Evolutionary conservation across 2,888 invertebrate species (phyloP).

Genomic region (Ceriagrion tenellum): DNA sequence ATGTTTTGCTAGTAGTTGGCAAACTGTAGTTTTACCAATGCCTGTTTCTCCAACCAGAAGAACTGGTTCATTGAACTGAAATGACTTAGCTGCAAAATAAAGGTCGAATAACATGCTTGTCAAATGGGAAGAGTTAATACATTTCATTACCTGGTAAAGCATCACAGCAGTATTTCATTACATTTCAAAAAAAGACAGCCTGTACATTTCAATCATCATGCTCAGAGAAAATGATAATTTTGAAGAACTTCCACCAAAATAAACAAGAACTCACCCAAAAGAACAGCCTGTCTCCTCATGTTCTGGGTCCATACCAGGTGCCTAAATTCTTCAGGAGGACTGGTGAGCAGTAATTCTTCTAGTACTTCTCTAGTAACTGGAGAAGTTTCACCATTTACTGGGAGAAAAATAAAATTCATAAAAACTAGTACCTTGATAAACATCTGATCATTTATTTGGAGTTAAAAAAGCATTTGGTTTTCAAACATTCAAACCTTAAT

Average conservation of each 20-base stretch:
- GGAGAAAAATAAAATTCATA: slow-evolving; percentile 68
- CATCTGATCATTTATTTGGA: neutral
- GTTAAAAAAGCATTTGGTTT: slow-evolving; percentile 24
- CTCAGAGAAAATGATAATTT: neutral
- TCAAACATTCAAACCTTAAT: neutral
- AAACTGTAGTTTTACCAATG: slow-evolving; percentile 98
- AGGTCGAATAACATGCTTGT: slow-evolving; percentile 19
- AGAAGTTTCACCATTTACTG: slow-evolving; percentile 82
- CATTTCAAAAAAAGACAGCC: neutral
- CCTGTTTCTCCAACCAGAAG: slow-evolving; percentile 98
- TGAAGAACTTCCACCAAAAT: neutral
- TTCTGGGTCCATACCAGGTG: slow-evolving; percentile 97
- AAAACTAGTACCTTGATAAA: neutral
- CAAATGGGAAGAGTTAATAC: neutral
- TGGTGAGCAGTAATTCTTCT: slow-evolving; percentile 81
- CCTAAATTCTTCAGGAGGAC: slow-evolving; percentile 80
- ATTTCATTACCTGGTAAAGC: neutral
- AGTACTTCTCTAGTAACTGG: slow-evolving; percentile 87
- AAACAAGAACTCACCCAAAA: slow-evolving; percentile 77
- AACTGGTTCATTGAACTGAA: slow-evolving; percentile 95
- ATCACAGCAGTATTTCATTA: neutral
- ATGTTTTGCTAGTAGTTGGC: slow-evolving; percentile 90
- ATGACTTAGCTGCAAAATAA: slow-evolving; percentile 84
- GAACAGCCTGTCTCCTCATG: slow-evolving; percentile 86
- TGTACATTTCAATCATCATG: neutral